Conservation (phyloP, 2,113 vertebrate species). For the Poeciliopsis prolifica region DNA sequence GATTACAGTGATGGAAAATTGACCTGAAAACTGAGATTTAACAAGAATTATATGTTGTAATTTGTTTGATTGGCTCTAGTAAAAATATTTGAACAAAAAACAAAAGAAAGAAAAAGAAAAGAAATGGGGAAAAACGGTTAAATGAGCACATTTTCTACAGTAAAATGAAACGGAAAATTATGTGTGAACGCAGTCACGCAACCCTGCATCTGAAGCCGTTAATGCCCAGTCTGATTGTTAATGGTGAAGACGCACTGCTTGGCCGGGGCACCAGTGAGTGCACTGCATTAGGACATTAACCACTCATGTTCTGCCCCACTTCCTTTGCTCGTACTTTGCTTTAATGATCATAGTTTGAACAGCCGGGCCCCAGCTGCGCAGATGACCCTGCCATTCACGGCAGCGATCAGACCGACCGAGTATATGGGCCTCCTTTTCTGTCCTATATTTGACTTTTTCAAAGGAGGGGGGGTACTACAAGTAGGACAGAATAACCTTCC, state of each 20-base stretch:
- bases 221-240: slow-evolving; percentile 2
- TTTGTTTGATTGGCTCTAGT: no score
- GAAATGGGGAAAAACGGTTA: background rate
- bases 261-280: background rate
- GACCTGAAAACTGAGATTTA: no score
- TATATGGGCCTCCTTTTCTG: slow-evolving; percentile 71
- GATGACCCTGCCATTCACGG: slow-evolving; percentile 59
- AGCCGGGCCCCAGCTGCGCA: slow-evolving; percentile 18
- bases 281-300: slow-evolving; percentile 18
- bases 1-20: no score
- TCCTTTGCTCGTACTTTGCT: slow-evolving; percentile 34
- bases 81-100: no score
- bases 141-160: background rate
- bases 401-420: slow-evolving; percentile 53
- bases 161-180: slow-evolving; percentile 10
- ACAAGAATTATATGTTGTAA: no score
- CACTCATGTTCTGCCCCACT: slow-evolving; percentile 43
- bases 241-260: background rate
- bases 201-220: background rate
- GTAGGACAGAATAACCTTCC: slow-evolving; percentile 78
- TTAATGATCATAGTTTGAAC: slow-evolving; percentile 38
- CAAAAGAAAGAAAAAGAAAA: no score
- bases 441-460: slow-evolving; percentile 74
- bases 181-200: slow-evolving; percentile 17
- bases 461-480: slow-evolving; percentile 59